Base-by-base conservation (phyloP, 1,140 invertebrate species). In the Lucilia cuprina region DNA sequence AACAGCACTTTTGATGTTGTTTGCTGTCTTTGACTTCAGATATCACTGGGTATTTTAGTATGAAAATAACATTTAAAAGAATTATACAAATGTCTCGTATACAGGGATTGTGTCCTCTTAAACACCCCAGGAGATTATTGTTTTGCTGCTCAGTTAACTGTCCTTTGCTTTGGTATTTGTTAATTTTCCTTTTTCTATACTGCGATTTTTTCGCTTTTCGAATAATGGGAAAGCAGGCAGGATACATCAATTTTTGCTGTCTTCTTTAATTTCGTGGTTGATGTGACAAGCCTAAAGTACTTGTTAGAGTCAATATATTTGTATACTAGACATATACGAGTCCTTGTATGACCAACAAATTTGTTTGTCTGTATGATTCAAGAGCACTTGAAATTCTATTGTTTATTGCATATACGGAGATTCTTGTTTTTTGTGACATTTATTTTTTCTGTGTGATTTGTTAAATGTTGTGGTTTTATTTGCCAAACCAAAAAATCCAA, bases 241-340 rank as follows among this genome's bases (percentile, higher is more conserved):
- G 19, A 80, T 19, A 49, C 77, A 80, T 49, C 41, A 21, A 78
- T 78, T n/a, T 17, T 47, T 78, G 77, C 41, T 80, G 77, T 80
- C 77, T 19, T 80, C 77, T 80, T 80, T 49, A 80, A 80, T 80
- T 80, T 80, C 77, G 77, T 80, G 77, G 77, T 49, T 80, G 77
- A 80, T 80, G 77, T 80, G 77, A 80, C 77, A 80, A 80, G 77
- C 77, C 25, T 49, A 21, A 80, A 80, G 77, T 80, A 49, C 77
- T 70, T 70, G 65, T n/a, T 17, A 60, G 7, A 60, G 13, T 12
- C 17, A n/a, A 60, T 41, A 60, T 17, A 30, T n/a, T n/a, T n/a
- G n/a, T n/a, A 60, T 60, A 60, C n/a, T 17, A 17, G 14, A 7
- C 55, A 60, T 60, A 17, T 60, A 7, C 14, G 14, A 14, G 55